phyloP scores from a whole-genome alignment of 2,888 invertebrate genomes.

The Gasteruption jaculator region DNA sequence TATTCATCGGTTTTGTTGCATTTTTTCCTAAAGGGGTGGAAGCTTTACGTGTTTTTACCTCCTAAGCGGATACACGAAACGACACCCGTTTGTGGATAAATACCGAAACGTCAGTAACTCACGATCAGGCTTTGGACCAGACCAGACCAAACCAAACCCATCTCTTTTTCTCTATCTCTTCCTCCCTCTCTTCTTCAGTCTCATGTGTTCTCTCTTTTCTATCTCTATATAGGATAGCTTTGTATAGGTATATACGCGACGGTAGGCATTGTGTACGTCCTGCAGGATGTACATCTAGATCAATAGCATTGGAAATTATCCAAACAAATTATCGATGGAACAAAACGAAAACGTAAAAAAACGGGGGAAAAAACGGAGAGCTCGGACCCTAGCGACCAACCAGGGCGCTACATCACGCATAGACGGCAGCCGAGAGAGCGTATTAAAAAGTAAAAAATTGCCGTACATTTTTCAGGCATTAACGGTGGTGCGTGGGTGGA shows the following conservation, averaged over 20 bases:
- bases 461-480: conserved; percentile 52
- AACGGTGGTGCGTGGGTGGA: conserved; percentile 26
- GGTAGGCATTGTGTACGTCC: conserved; percentile 44
- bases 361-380: conserved; percentile 25
- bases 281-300: conserved; percentile 51
- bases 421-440: conserved; percentile 31
- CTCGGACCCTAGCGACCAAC: conserved; percentile 32
- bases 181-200: conserved; percentile 16
- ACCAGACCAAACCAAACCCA: conserved; percentile 14
- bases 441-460: conserved; percentile 53
- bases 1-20: conserved; percentile 37
- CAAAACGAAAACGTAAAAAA: conserved; percentile 22
- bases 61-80: conserved; percentile 37
- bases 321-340: conserved; percentile 52
- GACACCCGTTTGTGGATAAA: conserved; percentile 44
- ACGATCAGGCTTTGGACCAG: conserved; percentile 34
- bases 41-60: conserved; percentile 24
- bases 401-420: conserved; percentile 48
- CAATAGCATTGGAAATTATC: conserved; percentile 53
- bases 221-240: conserved; percentile 25
- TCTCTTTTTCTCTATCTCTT: conserved; percentile 14
- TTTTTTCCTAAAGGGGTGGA: conserved; percentile 28
- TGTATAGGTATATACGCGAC: conserved; percentile 35
- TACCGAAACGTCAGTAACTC: conserved; percentile 48
- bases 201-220: conserved; percentile 1